Evolutionary conservation across 2,113 vertebrate species (phyloP).

Genomic region (Amphilophus citrinellus): DNA sequence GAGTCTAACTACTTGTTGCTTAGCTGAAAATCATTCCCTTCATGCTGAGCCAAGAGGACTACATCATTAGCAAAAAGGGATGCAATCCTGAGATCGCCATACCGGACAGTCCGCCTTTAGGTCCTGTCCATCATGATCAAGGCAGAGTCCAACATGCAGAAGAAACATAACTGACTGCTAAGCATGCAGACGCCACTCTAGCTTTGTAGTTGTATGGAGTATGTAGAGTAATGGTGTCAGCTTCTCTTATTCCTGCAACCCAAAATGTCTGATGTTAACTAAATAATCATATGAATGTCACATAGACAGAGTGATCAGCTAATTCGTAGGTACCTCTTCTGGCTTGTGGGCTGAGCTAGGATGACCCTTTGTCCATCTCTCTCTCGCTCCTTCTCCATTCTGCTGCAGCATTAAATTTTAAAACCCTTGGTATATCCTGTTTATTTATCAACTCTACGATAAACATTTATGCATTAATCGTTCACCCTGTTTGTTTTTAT

Average conservation of each 20-base stretch:
- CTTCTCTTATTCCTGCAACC: neutral
- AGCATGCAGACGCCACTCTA: too few species aligned
- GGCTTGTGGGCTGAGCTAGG: neutral
- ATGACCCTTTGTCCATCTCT: neutral
- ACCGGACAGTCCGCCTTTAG: too few species aligned
- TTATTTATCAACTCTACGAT: neutral
- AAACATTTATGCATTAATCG: neutral
- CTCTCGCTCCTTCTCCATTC: neutral
- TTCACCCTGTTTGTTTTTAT: neutral
- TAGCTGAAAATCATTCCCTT: neutral
- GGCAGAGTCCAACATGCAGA: neutral
- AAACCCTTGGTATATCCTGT: neutral
- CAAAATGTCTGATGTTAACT: neutral
- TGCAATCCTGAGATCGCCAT: too few species aligned
- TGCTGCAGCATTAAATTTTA: neutral
- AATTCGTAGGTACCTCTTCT: neutral
- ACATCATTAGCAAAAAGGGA: too few species aligned
- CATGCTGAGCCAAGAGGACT: neutral
- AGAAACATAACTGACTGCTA: too few species aligned
- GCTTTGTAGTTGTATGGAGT: too few species aligned
- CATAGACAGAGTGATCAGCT: neutral
- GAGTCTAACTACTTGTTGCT: neutral
- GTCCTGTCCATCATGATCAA: neutral
- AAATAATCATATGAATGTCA: neutral
- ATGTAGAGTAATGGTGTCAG: too few species aligned